Evolutionary conservation across 2,113 vertebrate genomes (phyloP), one percentile per base, ranked within the genome.

Genomic region (Dasypus novemcinctus): DNA sequence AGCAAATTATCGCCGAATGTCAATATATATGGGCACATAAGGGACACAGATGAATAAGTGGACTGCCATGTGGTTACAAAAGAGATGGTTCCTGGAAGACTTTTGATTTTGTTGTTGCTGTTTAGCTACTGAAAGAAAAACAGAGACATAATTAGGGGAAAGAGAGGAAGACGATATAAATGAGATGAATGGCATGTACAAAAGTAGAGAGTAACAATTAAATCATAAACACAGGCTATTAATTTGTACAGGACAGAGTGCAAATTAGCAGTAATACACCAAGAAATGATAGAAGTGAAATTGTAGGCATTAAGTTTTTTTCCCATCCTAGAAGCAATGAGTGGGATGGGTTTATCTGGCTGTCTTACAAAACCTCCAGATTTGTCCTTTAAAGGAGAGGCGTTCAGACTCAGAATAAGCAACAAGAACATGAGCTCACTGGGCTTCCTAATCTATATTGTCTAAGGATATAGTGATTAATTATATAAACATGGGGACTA

Each of bases 401-500:
- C 90, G 75, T 97, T 97, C 91, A 97, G 96, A 69, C 59, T 96
- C 88, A 96, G 95, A 98, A 97, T 97, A 91, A 95, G 94, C 95
- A 97, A 72, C 94, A 97, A 97, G 97, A 97, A 82, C 96, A 97
- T 96, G 96, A 98, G 95, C 97, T 98, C 98, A 97, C 96, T 95
- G 97, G 97, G 96, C 96, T 98, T 98, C 97, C 98, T 98, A 98
- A 98, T 98, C 98, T 98, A 90, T 97, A 90, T 96, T 98, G 97
- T 98, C 97, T 98, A 91, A 98, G 97, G 98, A 98, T 98, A 98
- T 97, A 97, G 97, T 97, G 98, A 98, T 99, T 98, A 98, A 98
- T 98, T 98, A 96, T 97, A 96, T 98, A 98, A 99, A 99, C 98
- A 98, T 89, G 94, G 92, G 95, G 98, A 98, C 98, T 98, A 98